Evolutionary conservation across 2,113 vertebrate genomes (phyloP).

Genomic region (Psilopogon haemacephalus): DNA sequence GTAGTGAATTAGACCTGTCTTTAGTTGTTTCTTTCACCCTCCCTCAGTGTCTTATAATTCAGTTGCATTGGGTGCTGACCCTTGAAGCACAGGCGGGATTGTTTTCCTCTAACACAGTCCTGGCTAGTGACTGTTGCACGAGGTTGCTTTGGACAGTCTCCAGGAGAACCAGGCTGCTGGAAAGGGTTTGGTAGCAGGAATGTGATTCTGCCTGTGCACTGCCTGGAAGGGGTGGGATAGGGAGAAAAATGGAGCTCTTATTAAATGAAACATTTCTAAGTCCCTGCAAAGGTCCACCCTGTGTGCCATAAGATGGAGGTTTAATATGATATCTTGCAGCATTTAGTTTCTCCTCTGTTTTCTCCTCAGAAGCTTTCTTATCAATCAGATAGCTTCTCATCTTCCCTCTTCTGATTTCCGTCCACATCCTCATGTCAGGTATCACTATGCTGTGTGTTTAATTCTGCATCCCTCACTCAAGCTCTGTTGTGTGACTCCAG

Average conservation of each 20-base stretch:
- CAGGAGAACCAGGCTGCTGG: neutral
- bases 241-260: neutral
- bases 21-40: neutral
- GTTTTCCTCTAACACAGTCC: neutral
- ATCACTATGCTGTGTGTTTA: conserved; percentile 72
- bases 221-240: neutral
- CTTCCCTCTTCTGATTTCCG: conserved; percentile 96
- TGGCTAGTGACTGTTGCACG: neutral
- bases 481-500: conserved; percentile 24
- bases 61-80: neutral
- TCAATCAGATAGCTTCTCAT: conserved; percentile 97
- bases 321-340: conserved; percentile 5
- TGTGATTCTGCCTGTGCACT: neutral
- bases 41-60: neutral
- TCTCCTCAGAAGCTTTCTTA: conserved; percentile 89
- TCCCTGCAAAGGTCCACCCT: neutral
- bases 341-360: conserved; percentile 72
- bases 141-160: neutral
- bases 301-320: neutral
- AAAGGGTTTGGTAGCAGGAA: neutral
- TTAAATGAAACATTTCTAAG: neutral
- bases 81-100: neutral
- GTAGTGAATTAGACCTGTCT: neutral
- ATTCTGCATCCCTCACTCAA: conserved; percentile 35
- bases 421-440: conserved; percentile 83